A percentile compares a stretch with the other conserved stretches of the same genome.
These are phyloP conservation scores for Protonemura montana DNA, from an alignment of 2,888 invertebrate species.

Conservation along the genomic window DNA sequence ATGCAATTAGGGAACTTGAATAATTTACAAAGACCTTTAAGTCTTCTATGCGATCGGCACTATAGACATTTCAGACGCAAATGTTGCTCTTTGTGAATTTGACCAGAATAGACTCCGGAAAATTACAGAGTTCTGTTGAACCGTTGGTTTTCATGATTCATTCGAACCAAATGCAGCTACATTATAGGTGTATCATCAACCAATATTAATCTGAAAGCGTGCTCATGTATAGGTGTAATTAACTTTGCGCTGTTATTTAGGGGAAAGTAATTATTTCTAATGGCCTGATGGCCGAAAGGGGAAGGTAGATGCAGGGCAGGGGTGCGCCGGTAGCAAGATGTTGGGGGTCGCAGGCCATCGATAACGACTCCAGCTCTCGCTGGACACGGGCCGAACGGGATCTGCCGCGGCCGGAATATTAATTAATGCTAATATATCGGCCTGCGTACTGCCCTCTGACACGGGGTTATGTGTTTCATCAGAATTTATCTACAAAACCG, in stretches of 20 bases:
- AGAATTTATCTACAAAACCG: background rate
- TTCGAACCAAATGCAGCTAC: background rate
- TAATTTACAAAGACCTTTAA: background rate
- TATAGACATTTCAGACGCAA: background rate
- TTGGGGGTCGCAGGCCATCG: conserved; percentile 17
- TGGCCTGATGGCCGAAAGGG: conserved; percentile 2
- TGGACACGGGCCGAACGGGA: background rate
- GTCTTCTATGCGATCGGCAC: background rate
- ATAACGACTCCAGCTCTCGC: background rate
- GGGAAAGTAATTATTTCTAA: conserved; percentile 38
- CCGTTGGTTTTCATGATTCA: background rate
- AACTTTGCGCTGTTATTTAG: conserved; percentile 35
- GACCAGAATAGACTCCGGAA: background rate
- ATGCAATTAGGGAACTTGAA: background rate
- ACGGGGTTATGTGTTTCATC: background rate
- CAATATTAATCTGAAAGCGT: conserved; percentile 39
- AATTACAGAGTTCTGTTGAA: background rate
- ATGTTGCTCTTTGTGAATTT: background rate
- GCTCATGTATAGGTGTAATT: conserved; percentile 36
- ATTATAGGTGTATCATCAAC: background rate
- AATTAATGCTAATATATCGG: conserved; percentile 13
- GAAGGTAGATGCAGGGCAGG: background rate
- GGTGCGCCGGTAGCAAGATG: conserved; percentile 2
- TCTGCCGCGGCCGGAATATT: conserved; percentile 29
- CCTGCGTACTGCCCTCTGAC: conserved; percentile 1